These are phyloP conservation scores for Mus minutoides DNA, from an alignment of 2,797 vertebrate species.

Conservation along the genomic window DNA sequence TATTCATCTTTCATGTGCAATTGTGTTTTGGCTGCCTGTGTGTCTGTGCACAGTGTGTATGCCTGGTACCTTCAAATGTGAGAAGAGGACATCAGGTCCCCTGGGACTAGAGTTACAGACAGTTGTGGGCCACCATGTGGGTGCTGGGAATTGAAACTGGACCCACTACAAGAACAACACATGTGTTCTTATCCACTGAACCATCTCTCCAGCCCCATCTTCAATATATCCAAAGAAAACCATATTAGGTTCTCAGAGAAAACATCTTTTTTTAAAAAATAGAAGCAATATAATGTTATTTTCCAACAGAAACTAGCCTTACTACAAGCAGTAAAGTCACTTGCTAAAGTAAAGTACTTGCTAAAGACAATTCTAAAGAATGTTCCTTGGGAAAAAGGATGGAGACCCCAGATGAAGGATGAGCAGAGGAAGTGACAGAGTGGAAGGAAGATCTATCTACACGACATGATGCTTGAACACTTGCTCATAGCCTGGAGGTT, in stretches of 20 bases:
- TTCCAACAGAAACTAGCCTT: slow-evolving; percentile 28
- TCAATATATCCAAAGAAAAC: slow-evolving; percentile 38
- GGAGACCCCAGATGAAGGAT: neutral
- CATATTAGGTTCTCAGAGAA: slow-evolving; percentile 22
- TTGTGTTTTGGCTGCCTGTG: neutral
- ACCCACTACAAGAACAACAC: neutral
- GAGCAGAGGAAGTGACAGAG: neutral
- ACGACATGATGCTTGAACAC: neutral
- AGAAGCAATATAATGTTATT: slow-evolving; percentile 10
- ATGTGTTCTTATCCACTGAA: neutral
- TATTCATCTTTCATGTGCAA: neutral
- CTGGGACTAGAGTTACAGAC: neutral
- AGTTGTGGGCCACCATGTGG: no score
- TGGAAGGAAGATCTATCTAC: neutral
- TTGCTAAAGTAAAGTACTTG: slow-evolving; percentile 10
- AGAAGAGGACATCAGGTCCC: neutral
- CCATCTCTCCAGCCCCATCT: neutral
- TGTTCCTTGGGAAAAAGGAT: neutral
- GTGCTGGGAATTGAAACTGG: neutral
- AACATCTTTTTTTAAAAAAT: slow-evolving; percentile 44
- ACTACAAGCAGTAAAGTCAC: neutral
- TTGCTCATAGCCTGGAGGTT: neutral
- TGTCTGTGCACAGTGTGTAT: neutral
- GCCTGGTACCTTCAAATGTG: neutral
- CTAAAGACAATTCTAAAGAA: slow-evolving; percentile 42